Conservation (phyloP, 1,140 invertebrate species). For the Periplaneta americana region DNA sequence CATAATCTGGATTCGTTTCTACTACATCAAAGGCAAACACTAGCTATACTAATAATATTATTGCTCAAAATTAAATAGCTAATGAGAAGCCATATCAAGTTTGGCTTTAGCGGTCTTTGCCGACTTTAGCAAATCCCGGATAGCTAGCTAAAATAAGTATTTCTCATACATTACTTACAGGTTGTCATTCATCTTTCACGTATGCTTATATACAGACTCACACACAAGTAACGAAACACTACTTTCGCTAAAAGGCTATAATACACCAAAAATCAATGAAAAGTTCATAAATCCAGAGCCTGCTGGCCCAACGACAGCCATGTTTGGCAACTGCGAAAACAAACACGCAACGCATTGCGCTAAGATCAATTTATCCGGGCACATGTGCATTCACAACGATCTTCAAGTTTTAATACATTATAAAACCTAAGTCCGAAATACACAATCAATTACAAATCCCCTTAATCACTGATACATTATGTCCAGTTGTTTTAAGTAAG, state of each 20-base stretch:
- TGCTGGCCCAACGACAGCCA: not conserved
- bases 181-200: not conserved
- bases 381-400: not conserved
- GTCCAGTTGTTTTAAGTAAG: too few species aligned
- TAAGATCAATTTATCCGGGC: not conserved
- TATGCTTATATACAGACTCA: not conserved
- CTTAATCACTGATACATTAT: too few species aligned
- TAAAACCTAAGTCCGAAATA: not conserved
- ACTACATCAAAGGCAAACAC: not conserved
- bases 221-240: not conserved
- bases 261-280: not conserved
- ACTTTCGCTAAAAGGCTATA: not conserved
- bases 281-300: not conserved
- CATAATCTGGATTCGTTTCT: too few species aligned
- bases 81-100: not conserved
- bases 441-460: not conserved
- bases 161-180: not conserved
- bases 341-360: not conserved
- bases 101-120: not conserved
- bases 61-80: not conserved
- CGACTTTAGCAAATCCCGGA: not conserved
- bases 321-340: not conserved
- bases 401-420: not conserved
- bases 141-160: not conserved
- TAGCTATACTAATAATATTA: not conserved